Evolutionary conservation across 2,113 vertebrate species (phyloP).

Genomic region (Tonatia bakeri): DNA sequence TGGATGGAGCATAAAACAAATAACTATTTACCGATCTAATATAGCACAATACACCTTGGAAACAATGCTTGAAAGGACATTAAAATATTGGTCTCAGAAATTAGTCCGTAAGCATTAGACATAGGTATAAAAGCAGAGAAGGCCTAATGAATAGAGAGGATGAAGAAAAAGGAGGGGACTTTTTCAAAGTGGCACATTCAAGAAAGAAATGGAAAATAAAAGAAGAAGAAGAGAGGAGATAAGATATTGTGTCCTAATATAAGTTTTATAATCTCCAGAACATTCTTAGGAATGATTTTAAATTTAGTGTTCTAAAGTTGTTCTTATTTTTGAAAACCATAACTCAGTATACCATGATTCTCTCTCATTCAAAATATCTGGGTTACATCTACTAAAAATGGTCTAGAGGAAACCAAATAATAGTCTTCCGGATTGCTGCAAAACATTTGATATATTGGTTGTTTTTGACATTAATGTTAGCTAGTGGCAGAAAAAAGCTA

Average conservation of each 20-base stretch:
- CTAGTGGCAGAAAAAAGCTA: constrained; percentile 25
- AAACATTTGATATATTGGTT: constrained; percentile 35
- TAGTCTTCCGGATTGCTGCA: background rate
- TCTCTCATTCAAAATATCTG: background rate
- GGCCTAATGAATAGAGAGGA: background rate
- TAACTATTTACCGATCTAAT: background rate
- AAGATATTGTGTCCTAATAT: background rate
- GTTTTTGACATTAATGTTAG: constrained; percentile 28
- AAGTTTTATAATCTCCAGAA: constrained; percentile 1
- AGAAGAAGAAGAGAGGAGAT: background rate
- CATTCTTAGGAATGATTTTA: background rate
- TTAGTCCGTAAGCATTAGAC: background rate
- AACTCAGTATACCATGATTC: background rate
- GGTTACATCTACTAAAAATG: constrained; percentile 25
- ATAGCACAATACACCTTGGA: background rate
- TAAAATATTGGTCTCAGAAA: background rate
- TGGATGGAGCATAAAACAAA: background rate
- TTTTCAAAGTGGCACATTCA: background rate
- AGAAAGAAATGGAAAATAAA: no score
- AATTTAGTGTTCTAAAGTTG: background rate
- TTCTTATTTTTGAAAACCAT: constrained; percentile 7
- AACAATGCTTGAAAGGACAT: background rate
- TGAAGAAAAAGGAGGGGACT: background rate
- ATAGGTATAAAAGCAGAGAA: background rate
- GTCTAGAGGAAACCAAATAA: constrained; percentile 4